Evolutionary conservation across 2,797 vertebrate species (phyloP), one percentile per base, ranked within the genome.

Genomic region (Phrynocephalus vlangalii): DNA sequence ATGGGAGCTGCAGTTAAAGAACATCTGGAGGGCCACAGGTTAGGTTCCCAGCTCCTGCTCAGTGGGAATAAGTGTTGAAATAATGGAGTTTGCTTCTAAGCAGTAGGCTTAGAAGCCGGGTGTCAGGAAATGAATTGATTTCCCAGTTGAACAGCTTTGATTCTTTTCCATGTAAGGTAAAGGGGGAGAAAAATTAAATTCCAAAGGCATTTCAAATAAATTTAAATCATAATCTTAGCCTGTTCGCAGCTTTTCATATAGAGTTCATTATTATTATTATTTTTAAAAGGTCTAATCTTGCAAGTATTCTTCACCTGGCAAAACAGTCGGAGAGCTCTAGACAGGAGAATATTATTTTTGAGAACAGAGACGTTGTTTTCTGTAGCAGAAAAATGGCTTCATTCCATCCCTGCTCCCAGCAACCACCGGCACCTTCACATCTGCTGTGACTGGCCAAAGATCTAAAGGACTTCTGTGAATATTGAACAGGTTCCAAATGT

Each of bases 401-500:
- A 83, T 93, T 90, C 94, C 92, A 79, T 90, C 91, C 84, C n/a
- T 24, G 30, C 9, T 84, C 86, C 87, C 77, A 93, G 90, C 91
- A 94, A 94, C 93, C 87, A 90, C 85, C 91, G 86, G 77, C 90
- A 94, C 85, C 83, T 86, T 91, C 91, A 90, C 93, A 94, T 93
- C 94, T 96, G 94, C 92, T 3, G 30, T 86, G 91, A 83, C 90
- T 96, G 96, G 95, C 94, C 75, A 72, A 80, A 94, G 91, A 96
- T 96, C 95, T 95, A 91, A 44, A 96, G 87, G 95, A 92, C 85
- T 90, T 94, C 73, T 83, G 95, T 92, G 80, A 96, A 95, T 94
- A 94, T 93, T 95, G 94, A 96, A 95, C 95, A 93, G 89, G 92
- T 95, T 96, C 92, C 95, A 96, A 94, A 95, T 94, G 94, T 86